These are phyloP conservation scores for Corynorhinus townsendii DNA, from an alignment of 2,113 vertebrate genomes.

Conservation along the genomic window DNA sequence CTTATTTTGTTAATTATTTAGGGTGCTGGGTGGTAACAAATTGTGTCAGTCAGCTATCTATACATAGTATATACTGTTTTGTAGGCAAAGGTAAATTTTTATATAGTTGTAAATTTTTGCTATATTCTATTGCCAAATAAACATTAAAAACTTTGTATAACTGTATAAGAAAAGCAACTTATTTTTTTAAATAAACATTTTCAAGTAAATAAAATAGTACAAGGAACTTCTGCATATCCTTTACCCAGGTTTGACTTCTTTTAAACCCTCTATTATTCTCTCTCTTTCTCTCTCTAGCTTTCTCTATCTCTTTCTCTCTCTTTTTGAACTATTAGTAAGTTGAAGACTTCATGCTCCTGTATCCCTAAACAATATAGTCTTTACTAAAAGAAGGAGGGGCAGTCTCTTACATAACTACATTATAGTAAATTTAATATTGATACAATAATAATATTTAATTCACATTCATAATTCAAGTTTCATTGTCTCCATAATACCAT, in stretches of 20 bases:
- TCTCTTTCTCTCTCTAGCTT: not conserved
- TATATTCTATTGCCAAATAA: conserved; percentile 90
- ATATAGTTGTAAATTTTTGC: conserved; percentile 88
- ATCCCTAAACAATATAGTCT: not conserved
- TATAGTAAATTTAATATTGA: not conserved
- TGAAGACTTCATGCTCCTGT: not conserved
- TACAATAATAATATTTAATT: not conserved
- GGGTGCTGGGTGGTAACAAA: conserved; percentile 83
- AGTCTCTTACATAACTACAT: not conserved
- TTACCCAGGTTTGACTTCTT: not conserved
- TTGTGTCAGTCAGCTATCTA: conserved; percentile 81
- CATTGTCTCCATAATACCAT: not conserved
- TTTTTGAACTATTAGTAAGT: not conserved
- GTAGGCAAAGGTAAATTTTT: conserved; percentile 87
- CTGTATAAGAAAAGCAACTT: conserved; percentile 88
- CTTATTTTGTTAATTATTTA: conserved; percentile 79
- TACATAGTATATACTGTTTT: conserved; percentile 86
- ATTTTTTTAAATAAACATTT: conserved; percentile 87
- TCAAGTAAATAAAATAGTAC: conserved; percentile 71
- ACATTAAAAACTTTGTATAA: conserved; percentile 86
- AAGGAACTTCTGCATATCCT: not conserved
- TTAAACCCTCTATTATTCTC: not conserved
- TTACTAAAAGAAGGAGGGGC: not conserved
- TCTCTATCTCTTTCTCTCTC: not conserved
- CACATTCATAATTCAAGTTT: not conserved